Evolutionary conservation across 2,888 invertebrate genomes (phyloP), one percentile per base, ranked within the genome.

Genomic region (Bellardia pandia): DNA sequence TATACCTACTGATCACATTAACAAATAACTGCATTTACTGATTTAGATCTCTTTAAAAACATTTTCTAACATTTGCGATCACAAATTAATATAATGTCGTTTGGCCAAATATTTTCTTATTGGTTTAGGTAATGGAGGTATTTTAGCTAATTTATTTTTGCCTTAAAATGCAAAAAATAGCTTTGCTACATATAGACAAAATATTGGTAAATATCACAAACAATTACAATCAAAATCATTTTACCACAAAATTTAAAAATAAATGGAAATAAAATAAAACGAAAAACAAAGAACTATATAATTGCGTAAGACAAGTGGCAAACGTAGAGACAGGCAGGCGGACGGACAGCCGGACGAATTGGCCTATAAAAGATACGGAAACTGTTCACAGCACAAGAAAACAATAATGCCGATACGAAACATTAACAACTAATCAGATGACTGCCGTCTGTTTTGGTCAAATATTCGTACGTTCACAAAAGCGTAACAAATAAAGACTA

Each of bases 291-390:
- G n/a, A 72, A 74, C 4, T 30, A 56, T 30, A 51, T 51, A 75
- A 74, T 78, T 78, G 79, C 86, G 83, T 83, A 86, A 86, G 79
- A 86, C 86, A 79, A 86, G 86, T 86, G 79, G 79, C 83, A 80
- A 83, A 45, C 51, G 40, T 23, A 40, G 53, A 75, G 60, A 30
- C 45, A 53, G 33, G 56, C 45, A 68, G 51, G 16, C 37, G n/a
- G 48, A 48, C 13, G n/a, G 33, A 13, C 9, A 14, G 68, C 30
- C 53, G 16, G 64, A 56, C 33, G 33, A 23, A 23, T 8, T 48
- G 11, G 58, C 16, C 13, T 75, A 58, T 37, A 6, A 51, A 30
- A 75, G 40, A 64, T 62, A 75, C 53, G 69, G 45, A 74, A 78
- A 83, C 51, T 58, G 48, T 76, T 53, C 42, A 62, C 58, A 51